Base-by-base conservation (phyloP, 2,888 invertebrate genomes). In the Aphodius granarius region DNA sequence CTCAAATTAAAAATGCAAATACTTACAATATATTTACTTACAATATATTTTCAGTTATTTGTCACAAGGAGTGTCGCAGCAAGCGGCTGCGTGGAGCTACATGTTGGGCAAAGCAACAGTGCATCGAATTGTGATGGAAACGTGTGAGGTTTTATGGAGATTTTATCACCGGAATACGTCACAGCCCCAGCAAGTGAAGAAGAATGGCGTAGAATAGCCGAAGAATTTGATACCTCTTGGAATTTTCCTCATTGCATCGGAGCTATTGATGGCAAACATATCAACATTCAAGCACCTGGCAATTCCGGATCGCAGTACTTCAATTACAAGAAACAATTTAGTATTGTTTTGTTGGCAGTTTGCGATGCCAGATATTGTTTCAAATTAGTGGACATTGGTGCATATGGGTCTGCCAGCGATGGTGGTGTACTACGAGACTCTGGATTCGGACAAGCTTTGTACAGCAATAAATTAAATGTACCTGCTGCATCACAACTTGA, bases 401-500 rank as follows among this genome's bases (percentile, higher is more conserved):
- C 75, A 72, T 71, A 71, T 71, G 71, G 71, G 4, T 71, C 71
- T 18, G 71, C 22, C 13, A 71, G 75, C 71, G 75, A 74, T 74
- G 71, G 75, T 6, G 75, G 75, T 74, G 71, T 74, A 18, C 72
- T 74, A 13, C 23, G 63, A n/a, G 62, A 72, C 22, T 79, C 75
- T 63, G 63, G 23, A 66, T 75, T 82, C 68, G 80, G 78, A 64
- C 64, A 72, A 66, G 65, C 66, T 68, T 23, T 81, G 63, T 17
- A 71, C 74, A 80, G 79, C 70, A 77, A 76, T 43, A 73, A 65
- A 66, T 72, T 80, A n/a, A 75, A 79, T 75, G 75, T 83, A 74
- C 83, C 82, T 68, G 77, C 74, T 71, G 78, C 80, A 74, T 78
- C 77, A 75, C 43, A 75, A 71, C 77, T 83, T 66, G 80, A 79